Evolutionary conservation across 2,113 vertebrate species (phyloP), one percentile per base, ranked within the genome.

Genomic region (Cyrtonyx montezumae): DNA sequence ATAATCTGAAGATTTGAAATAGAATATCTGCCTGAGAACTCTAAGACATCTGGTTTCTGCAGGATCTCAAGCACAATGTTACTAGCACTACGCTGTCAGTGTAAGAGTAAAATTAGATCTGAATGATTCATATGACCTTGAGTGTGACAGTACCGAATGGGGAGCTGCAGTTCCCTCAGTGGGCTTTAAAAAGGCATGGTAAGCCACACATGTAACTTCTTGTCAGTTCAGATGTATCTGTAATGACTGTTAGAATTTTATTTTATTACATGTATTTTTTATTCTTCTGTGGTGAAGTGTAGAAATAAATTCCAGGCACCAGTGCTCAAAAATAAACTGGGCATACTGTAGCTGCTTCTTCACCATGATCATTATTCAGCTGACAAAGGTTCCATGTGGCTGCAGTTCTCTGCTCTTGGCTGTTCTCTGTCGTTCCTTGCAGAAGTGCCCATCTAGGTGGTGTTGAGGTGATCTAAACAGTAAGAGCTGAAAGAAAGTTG

Each of bases 341-440:
- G 40, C 74, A 19, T 25, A 23, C 18, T 42, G 26, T 49, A 87
- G 36, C 32, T 66, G n/a, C 62, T 87, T 9, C 34, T 83, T 55
- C 49, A 76, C 20, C 0, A 0, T 61, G 40, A 58, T 49, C 51
- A 16, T 62, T 61, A 5, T 28, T 32, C 23, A 58, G 42, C 1
- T 71, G 36, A 43, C 36, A 34, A 76, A 51, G 17, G 51, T 18
- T 94, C 20, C 13, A 8, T 6, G 51, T 76, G 22, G 40, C 13
- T 49, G 32, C 69, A 77, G 28, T 26, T 67, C 80, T 45, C n/a
- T 79, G 40, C 13, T 56, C 32, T 66, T 70, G 32, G 49, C 10
- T 28, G 8, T 7, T 71, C 25, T 55, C 45, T 1, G 1, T 55
- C 75, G 13, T 34, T 71, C 7, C 2, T 19, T 62, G 36, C 14